Evolutionary conservation across 2,113 vertebrate species (phyloP), one percentile per base, ranked within the genome.

Genomic region (Rhabdornis inornatus): DNA sequence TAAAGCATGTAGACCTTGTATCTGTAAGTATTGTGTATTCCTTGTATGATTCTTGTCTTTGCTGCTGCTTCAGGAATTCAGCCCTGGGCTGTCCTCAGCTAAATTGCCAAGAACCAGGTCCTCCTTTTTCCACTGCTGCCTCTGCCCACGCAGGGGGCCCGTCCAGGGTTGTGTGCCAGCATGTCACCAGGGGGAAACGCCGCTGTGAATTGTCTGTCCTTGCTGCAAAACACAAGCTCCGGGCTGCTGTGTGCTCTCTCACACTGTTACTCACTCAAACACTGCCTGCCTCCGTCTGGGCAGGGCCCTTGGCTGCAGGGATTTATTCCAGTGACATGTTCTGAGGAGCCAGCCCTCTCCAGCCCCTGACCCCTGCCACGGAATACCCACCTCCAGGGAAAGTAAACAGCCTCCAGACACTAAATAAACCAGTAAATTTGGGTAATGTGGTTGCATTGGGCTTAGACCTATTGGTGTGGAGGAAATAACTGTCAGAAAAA

Each of bases 1-100:
- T 95, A 94, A 90, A 96, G 94, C 96, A 93, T 72, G 96, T 97
- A 97, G 97, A 96, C 83, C 77, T 94, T 77, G 93, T 94, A 87
- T 86, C 95, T 97, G 92, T 98, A 97, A 98, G 97, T 97, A 97
- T 75, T 89, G 87, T 97, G 96, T 97, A 92, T 87, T 94, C 89
- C 95, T 72, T 59, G 77, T 91, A 47, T 50, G 83, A 60, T 61
- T 78, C 91, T 80, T 86, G 94, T 90, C 95, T 90, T 94, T 77
- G 33, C 89, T 63, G 89, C 60, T 91, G 95, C 93, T 92, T 89
- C 80, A 83, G 96, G 93, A 93, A 92, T 50, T 77, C 69, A 85
- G 89, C 49, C 79, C 40, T 76, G 90, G 75, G 79, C 95, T 90
- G 80, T 49, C 83, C 88, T 79, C 95, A 89, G 83, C 93, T 86